Evolutionary conservation across 2,797 vertebrate species (phyloP).

Genomic region (Ctenosaura bakeri): DNA sequence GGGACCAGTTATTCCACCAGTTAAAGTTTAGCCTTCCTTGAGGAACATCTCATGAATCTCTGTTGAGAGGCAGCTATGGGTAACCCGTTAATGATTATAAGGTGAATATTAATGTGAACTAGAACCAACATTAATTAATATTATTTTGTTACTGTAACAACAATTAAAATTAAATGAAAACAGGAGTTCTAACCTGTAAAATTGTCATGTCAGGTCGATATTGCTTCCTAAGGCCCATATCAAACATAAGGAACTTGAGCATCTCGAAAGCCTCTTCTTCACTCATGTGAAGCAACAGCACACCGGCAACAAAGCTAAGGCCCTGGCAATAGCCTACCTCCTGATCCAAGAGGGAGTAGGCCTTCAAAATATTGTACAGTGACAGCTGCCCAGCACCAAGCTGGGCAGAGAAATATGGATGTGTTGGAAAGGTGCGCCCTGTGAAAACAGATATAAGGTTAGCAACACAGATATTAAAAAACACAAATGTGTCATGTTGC

Average conservation of each 20-base stretch:
- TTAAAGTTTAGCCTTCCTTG: not conserved
- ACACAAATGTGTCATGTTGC: not conserved
- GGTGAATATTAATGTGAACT: not conserved
- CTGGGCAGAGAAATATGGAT: conserved; percentile 97
- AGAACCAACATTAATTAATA: no score
- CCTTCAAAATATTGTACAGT: conserved; percentile 96
- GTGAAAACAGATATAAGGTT: conserved; percentile 57
- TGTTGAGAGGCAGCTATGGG: not conserved
- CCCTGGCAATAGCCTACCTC: conserved; percentile 99
- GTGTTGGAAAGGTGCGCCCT: conserved; percentile 98
- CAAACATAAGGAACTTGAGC: conserved; percentile 97
- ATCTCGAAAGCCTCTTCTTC: conserved; percentile 96
- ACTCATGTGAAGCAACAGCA: conserved; percentile 94
- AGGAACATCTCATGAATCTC: not conserved
- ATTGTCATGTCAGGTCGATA: conserved; percentile 98
- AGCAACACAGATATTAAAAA: conserved; percentile 9
- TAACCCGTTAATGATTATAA: not conserved
- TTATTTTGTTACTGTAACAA: not conserved
- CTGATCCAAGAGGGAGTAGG: conserved; percentile 95
- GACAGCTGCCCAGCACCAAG: conserved; percentile 95
- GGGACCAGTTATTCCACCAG: not conserved
- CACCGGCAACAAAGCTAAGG: conserved; percentile 95
- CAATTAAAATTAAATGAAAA: not conserved
- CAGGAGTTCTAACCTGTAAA: conserved; percentile 87
- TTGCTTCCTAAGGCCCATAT: conserved; percentile 93